Conservation (phyloP, 2,888 invertebrate genomes). For the Mayetiola destructor region DNA sequence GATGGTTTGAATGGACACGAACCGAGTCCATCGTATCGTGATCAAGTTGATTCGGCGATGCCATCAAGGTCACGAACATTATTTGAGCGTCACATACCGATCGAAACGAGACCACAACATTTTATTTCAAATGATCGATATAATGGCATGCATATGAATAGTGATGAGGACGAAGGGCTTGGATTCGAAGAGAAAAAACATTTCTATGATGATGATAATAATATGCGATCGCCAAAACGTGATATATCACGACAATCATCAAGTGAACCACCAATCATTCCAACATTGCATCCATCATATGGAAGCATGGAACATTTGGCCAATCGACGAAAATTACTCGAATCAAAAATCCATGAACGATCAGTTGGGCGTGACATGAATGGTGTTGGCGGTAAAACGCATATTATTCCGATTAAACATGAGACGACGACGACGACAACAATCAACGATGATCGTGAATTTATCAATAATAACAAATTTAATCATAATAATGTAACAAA, state of each 20-base stretch:
- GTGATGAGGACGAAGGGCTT: slow-evolving; percentile 68
- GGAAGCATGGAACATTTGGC: slow-evolving; percentile 47
- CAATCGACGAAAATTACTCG: slow-evolving; percentile 56
- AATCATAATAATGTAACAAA: slow-evolving; percentile 20
- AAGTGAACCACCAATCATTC: slow-evolving; percentile 45
- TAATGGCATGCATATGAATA: slow-evolving; percentile 41
- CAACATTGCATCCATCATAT: slow-evolving; percentile 48
- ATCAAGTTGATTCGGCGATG: too few species aligned
- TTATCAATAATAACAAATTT: background rate
- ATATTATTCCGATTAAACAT: background rate
- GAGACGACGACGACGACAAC: slow-evolving; percentile 14
- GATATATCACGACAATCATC: slow-evolving; percentile 20
- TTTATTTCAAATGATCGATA: slow-evolving; percentile 16
- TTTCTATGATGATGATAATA: slow-evolving; percentile 31
- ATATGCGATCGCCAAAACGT: slow-evolving; percentile 21
- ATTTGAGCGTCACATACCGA: background rate
- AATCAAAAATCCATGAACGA: slow-evolving; percentile 57
- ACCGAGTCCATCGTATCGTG: background rate
- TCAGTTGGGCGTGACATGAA: too few species aligned
- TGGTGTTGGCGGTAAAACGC: slow-evolving; percentile 34
- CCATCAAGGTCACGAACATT: too few species aligned
- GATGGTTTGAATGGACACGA: background rate
- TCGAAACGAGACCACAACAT: background rate
- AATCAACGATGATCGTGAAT: slow-evolving; percentile 14
- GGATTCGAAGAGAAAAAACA: slow-evolving; percentile 46